Conservation (phyloP, 2,888 invertebrate genomes). For the Amphimallon solstitiale region DNA sequence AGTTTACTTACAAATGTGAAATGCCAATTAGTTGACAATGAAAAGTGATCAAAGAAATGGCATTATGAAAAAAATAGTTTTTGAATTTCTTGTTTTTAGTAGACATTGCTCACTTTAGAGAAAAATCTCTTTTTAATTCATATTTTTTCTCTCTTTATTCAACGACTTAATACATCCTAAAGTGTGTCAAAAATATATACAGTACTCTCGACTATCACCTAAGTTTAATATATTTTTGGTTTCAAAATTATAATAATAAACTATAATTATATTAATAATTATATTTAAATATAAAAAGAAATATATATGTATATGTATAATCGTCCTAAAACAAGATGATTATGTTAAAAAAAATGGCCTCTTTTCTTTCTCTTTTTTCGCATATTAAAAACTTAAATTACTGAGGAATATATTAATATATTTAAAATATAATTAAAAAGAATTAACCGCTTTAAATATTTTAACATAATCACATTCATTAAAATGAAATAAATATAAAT, state of each 20-base stretch:
- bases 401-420: constrained; percentile 26
- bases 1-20: constrained; percentile 22
- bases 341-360: constrained; percentile 28
- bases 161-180: constrained; percentile 43
- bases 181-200: constrained; percentile 48
- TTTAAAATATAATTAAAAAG: constrained; percentile 27
- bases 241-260: constrained; percentile 29
- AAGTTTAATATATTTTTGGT: constrained; percentile 43
- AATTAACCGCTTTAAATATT: constrained; percentile 25
- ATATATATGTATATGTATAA: background rate
- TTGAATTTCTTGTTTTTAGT: constrained; percentile 5
- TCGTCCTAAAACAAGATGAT: constrained; percentile 15
- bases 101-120: constrained; percentile 32
- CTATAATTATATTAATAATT: constrained; percentile 9
- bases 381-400: constrained; percentile 17
- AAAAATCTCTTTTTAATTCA: constrained; percentile 18
- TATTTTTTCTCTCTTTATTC: too few relatives aligned
- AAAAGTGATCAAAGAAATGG: constrained; percentile 1
- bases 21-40: background rate
- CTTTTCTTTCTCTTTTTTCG: background rate
- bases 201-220: constrained; percentile 41
- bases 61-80: constrained; percentile 6
- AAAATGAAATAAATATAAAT: constrained; percentile 35
- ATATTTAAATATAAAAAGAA: constrained; percentile 13
- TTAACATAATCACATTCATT: constrained; percentile 34